Evolutionary conservation across 2,113 vertebrate genomes (phyloP).

Genomic region (Shinisaurus crocodilurus): DNA sequence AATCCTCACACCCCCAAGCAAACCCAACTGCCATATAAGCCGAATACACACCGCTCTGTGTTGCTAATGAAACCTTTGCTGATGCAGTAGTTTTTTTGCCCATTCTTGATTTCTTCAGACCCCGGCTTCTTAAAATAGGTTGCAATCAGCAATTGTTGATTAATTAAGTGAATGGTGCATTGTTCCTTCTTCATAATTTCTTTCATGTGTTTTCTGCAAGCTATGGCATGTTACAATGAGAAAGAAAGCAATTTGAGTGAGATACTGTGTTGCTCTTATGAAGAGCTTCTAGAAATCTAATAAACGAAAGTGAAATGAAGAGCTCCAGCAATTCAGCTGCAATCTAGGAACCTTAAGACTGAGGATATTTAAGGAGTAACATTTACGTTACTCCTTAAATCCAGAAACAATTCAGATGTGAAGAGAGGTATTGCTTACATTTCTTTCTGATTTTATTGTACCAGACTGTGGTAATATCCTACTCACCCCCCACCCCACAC

Average conservation of each 20-base stretch:
- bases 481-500: background rate
- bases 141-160: fast-evolving
- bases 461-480: background rate
- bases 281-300: background rate
- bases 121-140: background rate
- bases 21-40: constrained; percentile 15
- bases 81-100: background rate
- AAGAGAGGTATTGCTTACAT: background rate
- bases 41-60: constrained; percentile 32
- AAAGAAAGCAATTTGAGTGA: background rate
- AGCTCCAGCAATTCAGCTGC: background rate
- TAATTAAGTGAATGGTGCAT: background rate
- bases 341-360: background rate
- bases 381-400: background rate
- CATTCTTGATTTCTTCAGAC: background rate
- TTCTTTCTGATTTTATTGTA: background rate
- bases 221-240: fast-evolving
- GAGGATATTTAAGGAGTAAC: background rate
- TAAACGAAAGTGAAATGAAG: no score
- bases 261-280: background rate
- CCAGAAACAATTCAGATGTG: background rate
- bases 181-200: fast-evolving
- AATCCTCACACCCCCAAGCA: background rate
- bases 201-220: fast-evolving
- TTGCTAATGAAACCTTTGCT: constrained; percentile 7